These are phyloP conservation scores for Onychostoma macrolepis DNA, from an alignment of 2,113 vertebrate species.

Conservation along the genomic window DNA sequence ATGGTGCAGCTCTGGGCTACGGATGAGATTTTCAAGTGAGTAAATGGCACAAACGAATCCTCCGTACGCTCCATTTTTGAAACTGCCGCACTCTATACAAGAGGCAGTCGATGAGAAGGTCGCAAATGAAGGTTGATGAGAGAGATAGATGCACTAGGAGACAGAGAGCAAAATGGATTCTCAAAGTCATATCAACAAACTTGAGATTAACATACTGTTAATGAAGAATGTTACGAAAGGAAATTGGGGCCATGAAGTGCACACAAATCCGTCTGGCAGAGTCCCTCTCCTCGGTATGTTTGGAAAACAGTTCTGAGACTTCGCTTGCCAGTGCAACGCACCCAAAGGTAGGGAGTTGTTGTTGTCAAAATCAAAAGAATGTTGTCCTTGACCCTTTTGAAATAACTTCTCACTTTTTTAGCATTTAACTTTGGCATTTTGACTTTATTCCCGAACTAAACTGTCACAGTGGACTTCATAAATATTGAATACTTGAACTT, in stretches of 20 bases:
- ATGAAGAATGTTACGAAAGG: slow-evolving; percentile 35
- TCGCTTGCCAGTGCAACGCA: neutral
- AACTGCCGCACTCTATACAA: slow-evolving; percentile 36
- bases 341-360: neutral
- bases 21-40: slow-evolving; percentile 37
- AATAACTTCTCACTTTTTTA: neutral
- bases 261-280: slow-evolving; percentile 3
- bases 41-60: slow-evolving; percentile 34
- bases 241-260: slow-evolving; percentile 27
- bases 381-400: slow-evolving; percentile 15
- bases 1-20: slow-evolving; percentile 44
- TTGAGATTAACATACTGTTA: slow-evolving; percentile 42
- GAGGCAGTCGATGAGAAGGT: slow-evolving; percentile 21
- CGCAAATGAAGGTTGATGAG: slow-evolving; percentile 14
- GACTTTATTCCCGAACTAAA: neutral
- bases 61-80: slow-evolving; percentile 8
- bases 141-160: neutral
- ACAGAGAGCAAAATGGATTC: slow-evolving; percentile 16
- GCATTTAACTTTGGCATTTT: neutral
- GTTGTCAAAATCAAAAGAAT: neutral
- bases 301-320: slow-evolving; percentile 4
- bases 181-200: slow-evolving; percentile 39
- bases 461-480: neutral
- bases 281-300: slow-evolving; percentile 8
- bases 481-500: neutral